phyloP scores from a whole-genome alignment of 2,797 vertebrate species.

The Anisognathus igniventris region DNA sequence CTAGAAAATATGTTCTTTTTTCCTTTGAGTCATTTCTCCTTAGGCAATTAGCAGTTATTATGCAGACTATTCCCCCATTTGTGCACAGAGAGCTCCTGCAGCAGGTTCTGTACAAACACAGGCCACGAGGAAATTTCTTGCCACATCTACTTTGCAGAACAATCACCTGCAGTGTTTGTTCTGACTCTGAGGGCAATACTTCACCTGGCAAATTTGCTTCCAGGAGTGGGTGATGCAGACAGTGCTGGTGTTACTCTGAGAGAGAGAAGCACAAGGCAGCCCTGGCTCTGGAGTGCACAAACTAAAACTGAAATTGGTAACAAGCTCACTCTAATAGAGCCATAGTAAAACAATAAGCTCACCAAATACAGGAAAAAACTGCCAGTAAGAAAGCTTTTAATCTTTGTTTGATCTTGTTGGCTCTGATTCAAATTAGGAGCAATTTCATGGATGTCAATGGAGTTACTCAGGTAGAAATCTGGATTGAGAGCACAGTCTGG shows the following conservation, averaged over 20 bases:
- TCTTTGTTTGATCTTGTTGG: constrained; percentile 3
- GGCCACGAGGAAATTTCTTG: neutral
- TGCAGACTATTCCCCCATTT: neutral
- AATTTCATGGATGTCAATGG: constrained; percentile 16
- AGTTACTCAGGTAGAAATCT: constrained; percentile 38
- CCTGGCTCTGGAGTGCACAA: neutral
- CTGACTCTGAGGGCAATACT: neutral
- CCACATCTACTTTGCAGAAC: neutral
- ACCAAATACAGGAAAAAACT: neutral
- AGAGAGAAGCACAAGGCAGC: neutral
- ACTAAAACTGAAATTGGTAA: neutral
- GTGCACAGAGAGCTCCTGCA: neutral
- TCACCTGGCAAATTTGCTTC: neutral
- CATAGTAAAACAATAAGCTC: neutral
- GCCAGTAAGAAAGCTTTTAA: constrained; percentile 6
- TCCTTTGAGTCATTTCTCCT: neutral
- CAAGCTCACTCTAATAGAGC: neutral
- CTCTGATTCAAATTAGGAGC: neutral
- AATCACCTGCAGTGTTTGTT: neutral
- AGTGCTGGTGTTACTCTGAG: neutral
- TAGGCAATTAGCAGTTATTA: neutral
- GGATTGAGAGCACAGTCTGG: neutral
- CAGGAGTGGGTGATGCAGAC: neutral
- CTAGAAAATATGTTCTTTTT: neutral
- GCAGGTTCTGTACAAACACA: neutral